Conservation (phyloP, 1,140 invertebrate species). For the Penaeus vannamei region DNA sequence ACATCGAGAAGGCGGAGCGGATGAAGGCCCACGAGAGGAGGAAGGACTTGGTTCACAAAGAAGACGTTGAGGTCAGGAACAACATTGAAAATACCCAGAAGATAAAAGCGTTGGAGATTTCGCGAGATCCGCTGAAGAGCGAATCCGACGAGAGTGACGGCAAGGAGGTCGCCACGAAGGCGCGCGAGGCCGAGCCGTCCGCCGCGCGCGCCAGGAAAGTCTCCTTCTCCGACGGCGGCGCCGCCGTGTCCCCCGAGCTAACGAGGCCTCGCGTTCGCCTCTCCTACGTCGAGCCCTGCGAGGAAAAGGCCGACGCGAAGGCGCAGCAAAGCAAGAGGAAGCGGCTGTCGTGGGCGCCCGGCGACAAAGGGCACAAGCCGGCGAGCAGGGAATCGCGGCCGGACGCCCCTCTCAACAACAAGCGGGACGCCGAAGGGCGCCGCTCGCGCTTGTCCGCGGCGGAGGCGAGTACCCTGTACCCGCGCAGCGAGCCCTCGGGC, state of each 20-base stretch:
- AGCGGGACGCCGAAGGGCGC: not conserved
- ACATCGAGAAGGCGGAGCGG: slow-evolving; percentile 56
- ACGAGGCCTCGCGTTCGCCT: slow-evolving; percentile 42
- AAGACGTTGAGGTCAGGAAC: slow-evolving; percentile 23
- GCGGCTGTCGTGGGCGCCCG: slow-evolving; percentile 44
- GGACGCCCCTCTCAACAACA: slow-evolving; percentile 27
- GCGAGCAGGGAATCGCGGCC: not conserved
- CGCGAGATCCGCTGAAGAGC: not conserved
- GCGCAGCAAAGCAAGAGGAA: slow-evolving; percentile 14
- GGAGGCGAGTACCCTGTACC: slow-evolving; percentile 31
- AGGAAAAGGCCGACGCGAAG: not conserved
- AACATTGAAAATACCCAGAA: slow-evolving; percentile 48
- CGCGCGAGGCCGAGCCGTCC: not conserved
- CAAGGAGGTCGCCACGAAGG: not conserved
- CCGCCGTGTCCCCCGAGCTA: not conserved
- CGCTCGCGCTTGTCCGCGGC: not conserved
- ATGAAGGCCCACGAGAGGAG: slow-evolving; percentile 35
- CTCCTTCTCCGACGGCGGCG: not conserved
- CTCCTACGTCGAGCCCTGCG: slow-evolving; percentile 36
- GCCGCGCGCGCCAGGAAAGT: slow-evolving; percentile 5
- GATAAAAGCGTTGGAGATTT: not conserved
- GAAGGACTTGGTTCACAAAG: not conserved
- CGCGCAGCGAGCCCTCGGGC: slow-evolving; percentile 42
- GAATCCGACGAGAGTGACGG: too few relatives aligned
- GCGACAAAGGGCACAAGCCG: slow-evolving; percentile 37